Base-by-base conservation (phyloP, 2,113 vertebrate genomes). In the Passer montanus region DNA sequence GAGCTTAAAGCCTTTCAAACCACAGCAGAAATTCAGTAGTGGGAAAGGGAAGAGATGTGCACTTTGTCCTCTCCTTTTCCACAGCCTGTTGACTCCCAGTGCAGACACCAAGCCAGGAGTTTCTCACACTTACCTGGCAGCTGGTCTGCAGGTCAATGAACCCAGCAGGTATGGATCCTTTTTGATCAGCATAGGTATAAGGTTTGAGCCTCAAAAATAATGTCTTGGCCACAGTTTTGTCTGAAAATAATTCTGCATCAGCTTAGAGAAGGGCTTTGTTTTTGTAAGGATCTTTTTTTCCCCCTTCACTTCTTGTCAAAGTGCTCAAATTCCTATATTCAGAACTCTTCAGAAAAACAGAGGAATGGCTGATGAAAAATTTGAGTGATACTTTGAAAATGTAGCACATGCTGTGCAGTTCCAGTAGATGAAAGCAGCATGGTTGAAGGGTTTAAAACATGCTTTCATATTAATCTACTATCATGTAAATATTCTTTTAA, bases 391-490 rank as follows among this genome's bases (percentile, higher is more conserved):
- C 53, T 94, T 96, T 74, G 76, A 92, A 93, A 94, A 76, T 58
- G 33, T 30, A 83, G 24, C 62, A 56, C 53, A 46, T 72, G 49
- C 89, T 92, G 58, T 91, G 95, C 41, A 19, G 66, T 84, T 91
- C 59, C 81, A 82, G 52, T 23, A 82, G 76, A 93, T 89, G 76
- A 94, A 95, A 92, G 73, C 47, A 56, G 19, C 49, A 33, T 68
- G 47, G 56, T 78, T 90, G 73, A 87, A 89, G 58, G 62, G 44
- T 94, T 94, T 94, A 89, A 87, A 87, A 49, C 52, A 59, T 74
- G 9, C 49, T 95, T 95, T 94, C 49, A 41, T 94, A 84, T 72
- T 91, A 78, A 53, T 94, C 93, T 94, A 33, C 77, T 87, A 14
- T 64, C 13, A 72, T 80, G 89, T 87, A 87, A 94, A 87, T 94